phyloP scores from a whole-genome alignment of 2,797 vertebrate genomes.

The Megalops cyprinoides region DNA sequence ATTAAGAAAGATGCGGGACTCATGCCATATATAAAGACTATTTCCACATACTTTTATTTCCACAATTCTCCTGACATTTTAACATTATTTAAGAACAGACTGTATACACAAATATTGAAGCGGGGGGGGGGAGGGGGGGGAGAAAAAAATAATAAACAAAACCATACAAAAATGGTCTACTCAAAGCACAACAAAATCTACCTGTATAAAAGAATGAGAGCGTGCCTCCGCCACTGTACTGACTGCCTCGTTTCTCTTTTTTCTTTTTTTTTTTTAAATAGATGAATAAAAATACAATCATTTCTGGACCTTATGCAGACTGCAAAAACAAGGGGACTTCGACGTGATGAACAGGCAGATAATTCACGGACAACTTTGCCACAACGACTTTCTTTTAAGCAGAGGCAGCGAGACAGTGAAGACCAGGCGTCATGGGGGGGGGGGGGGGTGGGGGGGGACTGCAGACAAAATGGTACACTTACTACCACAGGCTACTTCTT shows the following conservation, averaged over 20 bases:
- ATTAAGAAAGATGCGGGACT: constrained; percentile 49
- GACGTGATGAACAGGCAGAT: constrained; percentile 80
- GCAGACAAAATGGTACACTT: constrained; percentile 87
- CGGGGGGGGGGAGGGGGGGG: constrained; percentile 57
- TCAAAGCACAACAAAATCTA: constrained; percentile 96
- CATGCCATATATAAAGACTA: constrained; percentile 85
- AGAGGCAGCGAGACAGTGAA: constrained; percentile 80
- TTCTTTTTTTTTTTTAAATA: constrained; percentile 88
- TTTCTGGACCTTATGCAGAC: constrained; percentile 90
- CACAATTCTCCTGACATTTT: constrained; percentile 97
- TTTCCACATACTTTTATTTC: constrained; percentile 99
- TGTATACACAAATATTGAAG: constrained; percentile 95
- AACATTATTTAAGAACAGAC: constrained; percentile 98
- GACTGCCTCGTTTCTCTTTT: constrained; percentile 79
- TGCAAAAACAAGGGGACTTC: constrained; percentile 75
- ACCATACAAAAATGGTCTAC: constrained; percentile 96
- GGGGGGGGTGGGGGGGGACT: too few species aligned
- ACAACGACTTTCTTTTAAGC: constrained; percentile 69
- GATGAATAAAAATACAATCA: constrained; percentile 99
- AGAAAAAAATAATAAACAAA: constrained; percentile 67
- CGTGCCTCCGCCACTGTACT: constrained; percentile 81
- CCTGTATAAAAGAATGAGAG: constrained; percentile 94
- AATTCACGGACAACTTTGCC: constrained; percentile 79
- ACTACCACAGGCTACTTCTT: constrained; percentile 94
- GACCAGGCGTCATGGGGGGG: constrained; percentile 74